A percentile compares a stretch with the other conserved stretches of the same genome.
Conservation (phyloP, 1,140 invertebrate species). For the Drosophila teissieri region DNA sequence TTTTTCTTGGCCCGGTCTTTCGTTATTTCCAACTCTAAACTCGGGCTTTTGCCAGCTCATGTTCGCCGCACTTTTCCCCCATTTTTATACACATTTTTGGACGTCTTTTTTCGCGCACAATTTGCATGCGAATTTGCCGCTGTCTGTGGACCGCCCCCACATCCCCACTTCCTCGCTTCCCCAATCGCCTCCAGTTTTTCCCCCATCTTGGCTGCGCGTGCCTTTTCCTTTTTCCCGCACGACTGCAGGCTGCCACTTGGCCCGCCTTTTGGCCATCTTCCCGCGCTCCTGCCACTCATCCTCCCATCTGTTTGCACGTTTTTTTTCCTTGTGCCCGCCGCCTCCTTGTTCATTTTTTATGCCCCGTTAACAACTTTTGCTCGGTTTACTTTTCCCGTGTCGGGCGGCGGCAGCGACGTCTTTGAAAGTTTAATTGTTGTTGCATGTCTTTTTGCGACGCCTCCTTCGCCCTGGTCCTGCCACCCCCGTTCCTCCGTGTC, state of each 20-base stretch:
- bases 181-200: not conserved
- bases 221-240: slow-evolving; percentile 82
- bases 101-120: slow-evolving; percentile 73
- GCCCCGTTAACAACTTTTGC: slow-evolving; percentile 83
- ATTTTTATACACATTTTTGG: slow-evolving; percentile 29
- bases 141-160: slow-evolving; percentile 54
- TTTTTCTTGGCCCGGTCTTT: slow-evolving; percentile 57
- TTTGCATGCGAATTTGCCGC: slow-evolving; percentile 82
- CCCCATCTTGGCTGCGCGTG: slow-evolving; percentile 62
- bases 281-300: slow-evolving; percentile 10
- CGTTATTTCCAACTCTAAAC: slow-evolving; percentile 40
- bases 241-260: slow-evolving; percentile 58
- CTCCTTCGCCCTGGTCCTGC: slow-evolving; percentile 23
- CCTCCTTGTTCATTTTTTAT: slow-evolving; percentile 77
- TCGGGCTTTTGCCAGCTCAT: slow-evolving; percentile 16
- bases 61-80: slow-evolving; percentile 11
- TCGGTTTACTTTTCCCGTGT: slow-evolving; percentile 83
- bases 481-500: slow-evolving; percentile 10
- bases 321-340: slow-evolving; percentile 7
- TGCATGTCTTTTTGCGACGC: slow-evolving; percentile 74
- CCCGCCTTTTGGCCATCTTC: slow-evolving; percentile 1
- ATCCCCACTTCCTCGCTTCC: too few relatives aligned
- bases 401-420: slow-evolving; percentile 67
- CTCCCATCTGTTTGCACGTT: slow-evolving; percentile 29
- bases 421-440: slow-evolving; percentile 83